Base-by-base conservation (phyloP, 2,797 vertebrate species). In the Numenius phaeopus region DNA sequence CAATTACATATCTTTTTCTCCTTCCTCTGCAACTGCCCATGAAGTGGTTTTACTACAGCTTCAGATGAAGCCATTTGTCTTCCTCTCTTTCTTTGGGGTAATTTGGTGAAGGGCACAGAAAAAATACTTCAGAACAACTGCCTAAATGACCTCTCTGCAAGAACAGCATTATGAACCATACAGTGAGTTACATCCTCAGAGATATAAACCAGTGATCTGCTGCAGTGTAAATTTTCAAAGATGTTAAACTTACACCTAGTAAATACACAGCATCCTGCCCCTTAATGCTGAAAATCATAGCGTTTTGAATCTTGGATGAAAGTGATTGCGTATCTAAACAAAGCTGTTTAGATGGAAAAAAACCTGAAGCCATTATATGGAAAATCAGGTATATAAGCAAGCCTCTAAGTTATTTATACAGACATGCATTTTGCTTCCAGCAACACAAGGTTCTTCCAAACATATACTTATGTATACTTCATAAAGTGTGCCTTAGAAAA, bases 101-200 rank as follows among this genome's bases (percentile, higher is more conserved):
- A 81, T 73, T 73, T 83, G 57, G 26, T 73, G 79, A 95, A 96
- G 66, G 52, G 65, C 52, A 86, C 24, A 72, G 64, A 64, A 72
- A 65, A 89, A 65, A 44, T 70, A 81, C 30, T 70, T 90, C 47
- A 65, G 75, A 94, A 85, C 66, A 95, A 92, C n/a, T 47, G 55
- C 49, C 39, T 83, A 39, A 73, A 86, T 37, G 32, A 94, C 57
- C 62, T 87, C 73, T 89, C 32, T 62, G 26, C 64, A 34, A 86
- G 70, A 91, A 46, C 14, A 90, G 40, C 61, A 66, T 93, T 79
- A 82, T 50, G 61, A 95, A 86, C 66, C 39, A 72, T 24, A 46
- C 44, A 67, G 21, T 24, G 32, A 70, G 66, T 64, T 93, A 70
- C 86, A 90, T 23, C 32, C 70, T 87, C 65, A 62, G 76, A 92